Conservation (phyloP, 1,140 invertebrate genomes). For the Dinoponera quadriceps region DNA sequence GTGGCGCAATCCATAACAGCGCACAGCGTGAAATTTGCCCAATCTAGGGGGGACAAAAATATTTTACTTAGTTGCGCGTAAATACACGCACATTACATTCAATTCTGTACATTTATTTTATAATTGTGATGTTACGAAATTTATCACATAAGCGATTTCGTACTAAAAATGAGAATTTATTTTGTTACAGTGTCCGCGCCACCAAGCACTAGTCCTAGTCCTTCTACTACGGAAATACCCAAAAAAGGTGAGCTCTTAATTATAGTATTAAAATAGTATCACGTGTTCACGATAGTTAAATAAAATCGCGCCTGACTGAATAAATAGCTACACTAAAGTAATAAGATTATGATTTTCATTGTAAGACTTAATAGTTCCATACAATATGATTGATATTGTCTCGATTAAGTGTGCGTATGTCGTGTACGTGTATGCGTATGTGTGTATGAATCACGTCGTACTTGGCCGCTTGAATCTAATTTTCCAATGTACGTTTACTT, state of each 20-base stretch:
- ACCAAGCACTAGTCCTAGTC: constrained; percentile 87
- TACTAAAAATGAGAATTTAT: constrained; percentile 79
- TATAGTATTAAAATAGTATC: background rate
- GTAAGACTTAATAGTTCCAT: constrained; percentile 3
- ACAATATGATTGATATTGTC: constrained; percentile 24
- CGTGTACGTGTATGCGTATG: too few species aligned
- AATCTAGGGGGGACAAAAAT: constrained; percentile 44
- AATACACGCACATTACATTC: constrained; percentile 13
- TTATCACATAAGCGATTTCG: constrained; percentile 26
- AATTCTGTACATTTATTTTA: constrained; percentile 15
- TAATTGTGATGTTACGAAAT: background rate
- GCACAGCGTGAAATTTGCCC: constrained; percentile 25
- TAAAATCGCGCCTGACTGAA: background rate
- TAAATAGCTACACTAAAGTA: background rate
- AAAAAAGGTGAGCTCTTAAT: constrained; percentile 83
- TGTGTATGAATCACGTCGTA: background rate
- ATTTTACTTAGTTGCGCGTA: constrained; percentile 26
- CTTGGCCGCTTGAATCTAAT: constrained; percentile 18
- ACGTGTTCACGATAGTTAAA: background rate
- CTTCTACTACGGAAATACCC: constrained; percentile 85
- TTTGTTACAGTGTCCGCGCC: constrained; percentile 86
- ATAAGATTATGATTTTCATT: background rate
- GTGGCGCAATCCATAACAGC: constrained; percentile 83
- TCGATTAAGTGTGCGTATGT: too few species aligned
- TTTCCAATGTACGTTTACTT: constrained; percentile 35